These are phyloP conservation scores for Meles meles DNA, from an alignment of 2,113 vertebrate species.

Conservation along the genomic window DNA sequence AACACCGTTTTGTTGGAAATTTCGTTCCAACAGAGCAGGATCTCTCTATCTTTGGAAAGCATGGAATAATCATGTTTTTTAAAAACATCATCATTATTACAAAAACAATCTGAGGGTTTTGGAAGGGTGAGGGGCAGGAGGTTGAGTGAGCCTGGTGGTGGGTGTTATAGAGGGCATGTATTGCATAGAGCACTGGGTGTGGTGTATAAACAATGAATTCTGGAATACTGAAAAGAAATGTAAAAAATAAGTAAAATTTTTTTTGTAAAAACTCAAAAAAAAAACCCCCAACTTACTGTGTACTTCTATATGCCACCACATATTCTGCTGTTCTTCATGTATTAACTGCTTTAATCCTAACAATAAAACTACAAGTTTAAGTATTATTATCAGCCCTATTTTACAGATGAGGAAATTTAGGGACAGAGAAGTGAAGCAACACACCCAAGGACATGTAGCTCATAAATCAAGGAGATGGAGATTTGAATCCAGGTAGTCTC, in stretches of 20 bases:
- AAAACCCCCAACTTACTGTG: not conserved
- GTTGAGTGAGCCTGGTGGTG: too few species aligned
- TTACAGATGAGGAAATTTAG: not conserved
- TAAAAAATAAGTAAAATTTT: too few species aligned
- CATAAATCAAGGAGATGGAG: not conserved
- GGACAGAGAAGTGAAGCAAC: not conserved
- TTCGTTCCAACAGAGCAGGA: not conserved
- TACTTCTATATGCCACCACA: not conserved
- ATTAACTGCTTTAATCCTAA: not conserved
- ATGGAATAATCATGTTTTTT: not conserved
- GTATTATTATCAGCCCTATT: not conserved
- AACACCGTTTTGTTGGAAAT: not conserved
- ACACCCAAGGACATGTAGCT: not conserved
- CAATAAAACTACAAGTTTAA: not conserved
- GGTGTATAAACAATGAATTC: too few species aligned
- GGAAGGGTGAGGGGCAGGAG: too few species aligned
- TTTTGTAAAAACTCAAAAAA: too few species aligned
- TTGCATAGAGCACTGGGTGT: too few species aligned
- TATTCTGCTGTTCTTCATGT: not conserved
- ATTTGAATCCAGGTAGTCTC: not conserved
- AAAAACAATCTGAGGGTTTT: not conserved
- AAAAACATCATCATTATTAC: not conserved
- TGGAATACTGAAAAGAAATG: too few species aligned
- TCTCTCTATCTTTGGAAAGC: not conserved
- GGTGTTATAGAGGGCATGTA: too few species aligned